These are phyloP conservation scores for Lanistes nyassanus DNA, from an alignment of 1,140 invertebrate species.

Conservation along the genomic window DNA sequence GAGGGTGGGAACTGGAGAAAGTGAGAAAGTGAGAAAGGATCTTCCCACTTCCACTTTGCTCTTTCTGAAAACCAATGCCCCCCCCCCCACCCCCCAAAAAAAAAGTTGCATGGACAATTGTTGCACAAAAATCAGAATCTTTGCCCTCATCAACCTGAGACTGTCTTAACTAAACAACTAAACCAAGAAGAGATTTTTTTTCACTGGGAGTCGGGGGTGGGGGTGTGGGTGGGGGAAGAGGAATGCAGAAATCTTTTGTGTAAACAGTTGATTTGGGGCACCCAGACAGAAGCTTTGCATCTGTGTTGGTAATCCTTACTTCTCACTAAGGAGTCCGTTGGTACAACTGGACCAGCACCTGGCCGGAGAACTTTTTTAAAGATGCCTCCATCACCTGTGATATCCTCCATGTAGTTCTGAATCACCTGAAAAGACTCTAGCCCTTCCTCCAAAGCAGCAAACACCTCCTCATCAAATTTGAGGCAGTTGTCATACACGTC, in stretches of 20 bases:
- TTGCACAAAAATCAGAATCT: not conserved
- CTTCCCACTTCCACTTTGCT: no score
- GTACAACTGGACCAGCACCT: conserved; percentile 36
- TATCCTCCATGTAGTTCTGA: conserved; percentile 37
- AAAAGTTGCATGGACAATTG: not conserved
- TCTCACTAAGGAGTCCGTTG: conserved; percentile 33
- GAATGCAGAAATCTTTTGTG: not conserved
- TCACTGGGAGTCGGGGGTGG: not conserved
- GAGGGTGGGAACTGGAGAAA: no score
- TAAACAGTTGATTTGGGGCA: no score
- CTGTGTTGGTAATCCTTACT: conserved; percentile 23
- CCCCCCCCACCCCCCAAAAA: no score
- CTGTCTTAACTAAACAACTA: no score
- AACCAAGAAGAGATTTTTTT: no score
- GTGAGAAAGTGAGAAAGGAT: not conserved
- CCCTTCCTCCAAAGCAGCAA: not conserved
- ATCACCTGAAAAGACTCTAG: conserved; percentile 37
- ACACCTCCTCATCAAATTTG: conserved; percentile 1
- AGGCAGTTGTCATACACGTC: conserved; percentile 18
- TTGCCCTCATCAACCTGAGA: no score
- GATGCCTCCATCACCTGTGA: conserved; percentile 41
- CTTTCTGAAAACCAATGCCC: no score
- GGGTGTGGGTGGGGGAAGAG: not conserved
- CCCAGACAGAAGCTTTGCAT: no score
- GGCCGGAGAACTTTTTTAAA: conserved; percentile 38